These are phyloP conservation scores for Idris sp. DNA, from an alignment of 1,140 invertebrate genomes.

Conservation along the genomic window DNA sequence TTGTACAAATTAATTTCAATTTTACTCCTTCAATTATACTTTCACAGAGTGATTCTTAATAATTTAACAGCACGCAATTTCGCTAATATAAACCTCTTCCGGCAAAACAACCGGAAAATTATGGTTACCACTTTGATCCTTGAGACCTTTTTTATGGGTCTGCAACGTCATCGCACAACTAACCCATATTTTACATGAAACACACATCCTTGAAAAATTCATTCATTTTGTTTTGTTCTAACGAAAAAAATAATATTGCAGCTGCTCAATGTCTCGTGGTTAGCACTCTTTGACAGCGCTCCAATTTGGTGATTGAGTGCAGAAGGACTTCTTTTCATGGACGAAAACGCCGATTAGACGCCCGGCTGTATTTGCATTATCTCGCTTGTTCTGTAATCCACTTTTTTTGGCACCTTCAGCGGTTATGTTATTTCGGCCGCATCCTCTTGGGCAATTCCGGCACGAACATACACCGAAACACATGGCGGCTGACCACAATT, in stretches of 20 bases:
- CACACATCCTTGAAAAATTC: no score
- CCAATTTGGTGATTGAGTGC: conserved; percentile 30
- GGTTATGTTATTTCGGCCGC: conserved; percentile 18
- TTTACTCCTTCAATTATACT: no score
- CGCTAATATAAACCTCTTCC: conserved; percentile 1
- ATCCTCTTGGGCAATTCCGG: conserved; percentile 31
- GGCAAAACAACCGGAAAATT: conserved; percentile 7
- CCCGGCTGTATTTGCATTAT: conserved; percentile 37
- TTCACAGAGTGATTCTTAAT: no score
- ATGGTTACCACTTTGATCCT: conserved; percentile 3
- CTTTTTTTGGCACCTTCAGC: conserved; percentile 25
- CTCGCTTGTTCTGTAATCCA: conserved; percentile 10
- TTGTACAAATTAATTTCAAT: no score
- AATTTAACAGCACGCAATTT: no score
- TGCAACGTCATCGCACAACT: conserved; percentile 13
- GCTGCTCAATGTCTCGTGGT: conserved; percentile 64
- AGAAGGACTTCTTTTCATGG: conserved; percentile 27
- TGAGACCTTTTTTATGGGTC: conserved; percentile 17
- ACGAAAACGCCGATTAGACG: conserved; percentile 53
- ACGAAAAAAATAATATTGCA: conserved; percentile 32
- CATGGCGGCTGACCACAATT: conserved; percentile 43
- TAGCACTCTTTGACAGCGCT: conserved; percentile 33
- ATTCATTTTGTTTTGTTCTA: no score
- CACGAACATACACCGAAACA: conserved; percentile 41
- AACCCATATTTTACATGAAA: conserved; percentile 21